Evolutionary conservation across 2,888 invertebrate species (phyloP), one percentile per base, ranked within the genome.

Genomic region (Chirona hameri): DNA sequence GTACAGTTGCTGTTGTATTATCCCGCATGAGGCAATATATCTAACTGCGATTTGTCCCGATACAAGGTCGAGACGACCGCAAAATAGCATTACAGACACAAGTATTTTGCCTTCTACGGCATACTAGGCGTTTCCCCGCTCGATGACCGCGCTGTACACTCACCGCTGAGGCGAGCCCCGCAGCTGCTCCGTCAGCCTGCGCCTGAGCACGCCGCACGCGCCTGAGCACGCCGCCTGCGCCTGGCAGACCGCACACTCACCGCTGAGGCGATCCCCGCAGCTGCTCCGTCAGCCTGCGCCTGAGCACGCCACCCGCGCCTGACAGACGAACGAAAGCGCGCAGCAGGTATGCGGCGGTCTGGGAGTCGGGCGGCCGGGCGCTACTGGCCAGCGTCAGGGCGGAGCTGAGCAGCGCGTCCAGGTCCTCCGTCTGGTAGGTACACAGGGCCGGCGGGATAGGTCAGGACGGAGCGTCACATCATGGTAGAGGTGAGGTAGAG

Each of bases 331-430:
- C 21, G 24, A 46, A 24, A 0, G 46, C 39, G 21, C 39, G 39
- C 76, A 85, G 84, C 14, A 85, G 27, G 82, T 84, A 84, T 79
- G 83, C 82, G 52, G 85, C 84, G 29, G 85, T 84, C 18, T 83
- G 21, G n/a, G 84, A 81, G 57, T 84, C 84, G 21, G 85, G 83
- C 18, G 85, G 84, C 48, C 83, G 83, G 29, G 84, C 82, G 21
- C 84, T 83, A 72, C 84, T 84, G 39, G 85, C 84, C 60, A 84
- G 76, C 9, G 55, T 69, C 4, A 82, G 82, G 15, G 81, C 81
- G 27, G 83, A 81, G 60, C 82, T 81, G 18, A 83, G n/a, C 81
- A 82, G 79, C 31, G 79, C 24, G 18, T n/a, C 82, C 69, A 31
- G 65, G 79, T 27, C 65, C 39, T 24, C 24, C 29, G 29, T 12